Evolutionary conservation across 2,888 invertebrate genomes (phyloP).

Genomic region (Oegoconia quadripuncta): DNA sequence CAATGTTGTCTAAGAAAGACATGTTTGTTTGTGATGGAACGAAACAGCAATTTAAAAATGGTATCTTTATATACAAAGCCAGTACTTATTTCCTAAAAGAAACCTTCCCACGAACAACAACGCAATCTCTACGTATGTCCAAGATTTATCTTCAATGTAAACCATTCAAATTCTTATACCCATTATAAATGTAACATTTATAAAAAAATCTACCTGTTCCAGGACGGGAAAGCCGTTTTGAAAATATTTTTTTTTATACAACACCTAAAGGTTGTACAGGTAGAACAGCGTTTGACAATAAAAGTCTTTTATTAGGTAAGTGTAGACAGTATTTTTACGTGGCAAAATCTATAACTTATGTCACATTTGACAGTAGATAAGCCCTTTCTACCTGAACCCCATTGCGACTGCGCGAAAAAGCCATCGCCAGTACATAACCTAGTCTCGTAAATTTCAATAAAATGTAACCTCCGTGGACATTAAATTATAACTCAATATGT

Average conservation of each 20-base stretch:
- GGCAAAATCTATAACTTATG: conserved; percentile 38
- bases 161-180: not conserved
- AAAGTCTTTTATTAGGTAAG: conserved; percentile 10
- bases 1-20: no score
- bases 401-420: conserved; percentile 59
- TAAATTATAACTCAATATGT: conserved; percentile 5
- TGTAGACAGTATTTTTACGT: conserved; percentile 9
- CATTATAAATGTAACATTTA: conserved; percentile 1
- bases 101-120: conserved; percentile 31
- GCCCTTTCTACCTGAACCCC: conserved; percentile 32
- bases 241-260: not conserved
- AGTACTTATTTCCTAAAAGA: conserved; percentile 9
- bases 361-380: conserved; percentile 20
- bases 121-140: no score
- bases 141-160: no score
- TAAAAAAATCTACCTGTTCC: conserved; percentile 6
- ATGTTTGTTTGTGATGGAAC: not conserved
- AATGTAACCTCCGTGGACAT: conserved; percentile 30
- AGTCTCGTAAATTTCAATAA: conserved; percentile 40
- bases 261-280: no score
- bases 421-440: conserved; percentile 68
- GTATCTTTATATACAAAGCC: not conserved
- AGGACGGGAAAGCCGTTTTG: not conserved
- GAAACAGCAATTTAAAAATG: not conserved
- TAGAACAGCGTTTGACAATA: conserved; percentile 10